phyloP scores from a whole-genome alignment of 2,888 invertebrate species.

The Heliconius ethilla region DNA sequence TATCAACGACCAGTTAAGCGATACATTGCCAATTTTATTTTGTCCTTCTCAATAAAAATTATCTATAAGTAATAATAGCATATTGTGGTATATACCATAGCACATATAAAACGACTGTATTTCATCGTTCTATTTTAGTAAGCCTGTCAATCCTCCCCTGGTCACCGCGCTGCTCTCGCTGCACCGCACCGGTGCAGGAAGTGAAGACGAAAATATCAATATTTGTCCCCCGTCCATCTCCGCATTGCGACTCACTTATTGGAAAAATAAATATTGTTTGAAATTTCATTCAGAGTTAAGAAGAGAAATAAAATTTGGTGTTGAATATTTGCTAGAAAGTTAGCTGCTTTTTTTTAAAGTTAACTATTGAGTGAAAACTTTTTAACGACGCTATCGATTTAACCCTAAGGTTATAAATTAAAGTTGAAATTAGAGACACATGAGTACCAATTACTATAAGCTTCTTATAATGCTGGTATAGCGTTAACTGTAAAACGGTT shows the following conservation, averaged over 20 bases:
- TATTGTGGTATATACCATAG: neutral
- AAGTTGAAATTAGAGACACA: too few species aligned
- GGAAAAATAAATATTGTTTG: conserved; percentile 22
- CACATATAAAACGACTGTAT: too few species aligned
- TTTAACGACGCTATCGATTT: neutral
- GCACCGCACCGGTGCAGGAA: conserved; percentile 16
- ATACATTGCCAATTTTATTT: too few species aligned
- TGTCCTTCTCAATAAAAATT: too few species aligned
- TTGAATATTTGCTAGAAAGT: conserved; percentile 3
- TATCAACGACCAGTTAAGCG: too few species aligned
- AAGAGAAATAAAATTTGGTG: neutral
- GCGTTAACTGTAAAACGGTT: too few species aligned
- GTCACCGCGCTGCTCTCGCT: neutral
- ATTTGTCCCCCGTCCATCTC: conserved; percentile 29
- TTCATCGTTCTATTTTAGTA: conserved; percentile 18
- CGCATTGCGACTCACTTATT: conserved; percentile 23
- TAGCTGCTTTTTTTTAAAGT: neutral
- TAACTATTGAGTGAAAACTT: neutral
- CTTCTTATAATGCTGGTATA: too few species aligned
- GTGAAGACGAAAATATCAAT: conserved; percentile 34
- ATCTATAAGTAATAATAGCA: neutral
- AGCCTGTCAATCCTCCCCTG: conserved; percentile 7
- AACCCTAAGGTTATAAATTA: neutral
- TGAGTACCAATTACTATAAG: too few species aligned
- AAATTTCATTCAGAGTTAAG: neutral